Base-by-base conservation (phyloP, 37 sponge, comb jelly and placozoan genomes). In the Mnemiopsis leidyi region DNA sequence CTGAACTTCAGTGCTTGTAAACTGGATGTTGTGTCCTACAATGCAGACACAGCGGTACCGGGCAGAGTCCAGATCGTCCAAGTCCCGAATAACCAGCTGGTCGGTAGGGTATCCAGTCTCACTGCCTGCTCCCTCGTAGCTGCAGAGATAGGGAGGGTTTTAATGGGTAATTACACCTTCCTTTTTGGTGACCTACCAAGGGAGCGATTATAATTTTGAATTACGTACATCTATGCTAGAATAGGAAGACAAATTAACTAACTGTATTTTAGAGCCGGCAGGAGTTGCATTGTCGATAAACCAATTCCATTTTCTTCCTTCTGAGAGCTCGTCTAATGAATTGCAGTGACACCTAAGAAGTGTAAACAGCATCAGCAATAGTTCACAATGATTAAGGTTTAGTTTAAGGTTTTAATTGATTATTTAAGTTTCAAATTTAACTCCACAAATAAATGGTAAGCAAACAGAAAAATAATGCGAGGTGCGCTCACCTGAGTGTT, bases 51-150 rank as follows among this genome's bases (percentile, higher is more conserved):
- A 85, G 24, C 35, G 21, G 61, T 85, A 85, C 24, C 7, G 24
- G 1, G 61, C 90, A 3, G 90, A 40, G 36, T 85, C 90, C 40
- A 85, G 40, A 20, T 38, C 39, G 29, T 85, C 90, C 90, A 85
- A 24, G 90, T 85, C 35, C 0, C 25, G 1, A 9, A 32, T 85
- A 23, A 40, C 36, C 7, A 85, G 40, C 29, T 38, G 33, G 25
- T 39, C 25, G 1, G 90, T 32, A n/a, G 90, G 90, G 23, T 34
- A 82, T 13, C 90, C 90, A 0, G 33, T 3, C 36, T 38, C 61
- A 38, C 36, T 33, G 26, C 61, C 35, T 9, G 33, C 32, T 13
- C 79, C 61, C 35, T 18, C 48, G 61, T 38, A 85, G n/a, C 90
- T 85, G 90, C 38, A 21, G 30, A 36, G 23, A 23, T 30, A n/a